Evolutionary conservation across 2,888 invertebrate genomes (phyloP).

Genomic region (Morinoia aosen): DNA sequence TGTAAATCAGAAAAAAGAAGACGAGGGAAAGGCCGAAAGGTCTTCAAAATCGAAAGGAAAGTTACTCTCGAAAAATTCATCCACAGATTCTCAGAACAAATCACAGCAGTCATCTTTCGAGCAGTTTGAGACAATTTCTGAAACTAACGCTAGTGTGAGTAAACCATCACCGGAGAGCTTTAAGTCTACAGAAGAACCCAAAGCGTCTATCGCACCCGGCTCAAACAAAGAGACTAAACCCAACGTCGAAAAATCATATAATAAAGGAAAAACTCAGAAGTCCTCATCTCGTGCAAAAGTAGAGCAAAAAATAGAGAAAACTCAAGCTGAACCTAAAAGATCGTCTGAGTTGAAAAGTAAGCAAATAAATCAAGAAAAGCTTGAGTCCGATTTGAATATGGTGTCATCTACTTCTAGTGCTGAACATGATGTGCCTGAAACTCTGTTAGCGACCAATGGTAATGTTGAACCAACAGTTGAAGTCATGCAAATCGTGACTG

Average conservation of each 20-base stretch:
- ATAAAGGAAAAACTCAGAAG: background rate
- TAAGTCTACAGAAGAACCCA: background rate
- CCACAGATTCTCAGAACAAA: background rate
- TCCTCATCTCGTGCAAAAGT: slow-evolving; percentile 52
- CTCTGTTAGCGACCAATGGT: background rate
- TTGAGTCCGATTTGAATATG: background rate
- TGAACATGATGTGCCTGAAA: background rate
- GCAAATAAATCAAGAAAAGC: slow-evolving; percentile 32
- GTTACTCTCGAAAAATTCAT: background rate
- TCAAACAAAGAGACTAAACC: background rate
- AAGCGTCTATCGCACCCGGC: background rate
- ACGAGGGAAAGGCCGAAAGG: background rate
- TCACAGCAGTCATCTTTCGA: background rate
- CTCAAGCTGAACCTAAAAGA: slow-evolving; percentile 55
- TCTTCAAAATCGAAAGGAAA: background rate
- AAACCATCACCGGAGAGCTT: background rate
- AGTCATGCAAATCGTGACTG: background rate
- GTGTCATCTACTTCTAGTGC: background rate
- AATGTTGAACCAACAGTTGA: background rate
- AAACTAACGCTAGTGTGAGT: background rate
- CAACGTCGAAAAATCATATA: too few species aligned
- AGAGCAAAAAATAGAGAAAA: slow-evolving; percentile 54
- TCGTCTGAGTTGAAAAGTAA: slow-evolving; percentile 55
- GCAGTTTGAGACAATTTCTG: background rate
- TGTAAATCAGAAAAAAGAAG: background rate